Base-by-base conservation (phyloP, 2,113 vertebrate species). In the Planiliza haematocheilus region DNA sequence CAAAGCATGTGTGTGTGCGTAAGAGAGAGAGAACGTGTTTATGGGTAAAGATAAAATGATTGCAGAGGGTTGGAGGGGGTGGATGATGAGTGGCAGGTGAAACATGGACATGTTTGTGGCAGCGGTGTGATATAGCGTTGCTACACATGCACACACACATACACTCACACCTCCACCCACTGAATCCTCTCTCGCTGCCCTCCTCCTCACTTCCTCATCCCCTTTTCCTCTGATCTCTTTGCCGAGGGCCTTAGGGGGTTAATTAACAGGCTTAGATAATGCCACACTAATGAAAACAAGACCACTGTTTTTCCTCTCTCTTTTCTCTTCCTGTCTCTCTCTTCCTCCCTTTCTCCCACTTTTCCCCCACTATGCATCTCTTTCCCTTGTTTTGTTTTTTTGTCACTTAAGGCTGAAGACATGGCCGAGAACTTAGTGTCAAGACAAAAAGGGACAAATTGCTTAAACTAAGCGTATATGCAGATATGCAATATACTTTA, bases 201-300 rank as follows among this genome's bases (percentile, higher is more conserved):
- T 87, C 89, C 82, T 67, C 86, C 81, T 60, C 79, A 7, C 66
- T 65, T 68, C 64, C 71, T 67, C 34, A 61, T 46, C 56, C 58
- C 36, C 45, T 14, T 49, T 85, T 45, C 78, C 75, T 93, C 89
- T 93, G 91, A 93, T 93, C 91, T 93, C 77, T 60, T 57, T 57
- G 81, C 78, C 77, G 63, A 74, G 79, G 89, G 89, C 93, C 94
- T 93, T 91, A 75, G 89, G 92, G 91, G 93, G 92, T 94, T 94
- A 93, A 94, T 94, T 94, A 94, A 92, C 85, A 87, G 85, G 75
- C 90, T 90, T 69, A 86, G 91, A 94, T 94, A 94, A 93, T 93
- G 86, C 89, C 89, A 91, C 86, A 84, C 84, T 93, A 90, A 92
- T 91, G 89, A 93, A 93, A 93, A 93, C 70, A 88, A 90, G 87